Evolutionary conservation across 2,888 invertebrate genomes (phyloP), one percentile per base, ranked within the genome.

Genomic region (Cheilosia vernalis): DNA sequence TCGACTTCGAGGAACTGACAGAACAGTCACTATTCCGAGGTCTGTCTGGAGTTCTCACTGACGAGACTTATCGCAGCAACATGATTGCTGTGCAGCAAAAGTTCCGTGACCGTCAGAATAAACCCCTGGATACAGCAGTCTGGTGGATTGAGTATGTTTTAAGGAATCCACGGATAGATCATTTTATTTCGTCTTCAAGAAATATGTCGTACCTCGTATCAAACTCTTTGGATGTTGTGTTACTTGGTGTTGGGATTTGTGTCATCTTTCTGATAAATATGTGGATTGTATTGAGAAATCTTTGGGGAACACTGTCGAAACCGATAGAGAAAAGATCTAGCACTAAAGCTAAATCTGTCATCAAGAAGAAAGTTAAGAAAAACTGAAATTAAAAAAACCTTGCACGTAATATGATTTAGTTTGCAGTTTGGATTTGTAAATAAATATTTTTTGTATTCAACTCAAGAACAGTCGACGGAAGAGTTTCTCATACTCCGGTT

Each of bases 61-160:
- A 87, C 72, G 76, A 83, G 13, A 84, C 47, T 5, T 89, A 87
- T 37, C 51, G 58, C 3, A 37, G 87, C 72, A 87, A 90, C 72
- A 92, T 92, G 19, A 90, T 91, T 80, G 89, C 90, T 66, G 88
- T 92, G n/a, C 93, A 93, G 5, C 89, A 88, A 37, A 88, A 92
- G 40, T 93, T 93, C 89, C 89, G 89, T 60, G 93, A 94, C 88
- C 92, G 94, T 0, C 93, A 93, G 0, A 89, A 93, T 87, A 89
- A 92, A 1, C 93, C 95, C 0, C 90, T 94, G 21, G 93, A 93
- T 21, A 93, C 93, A 30, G 92, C 95, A 10, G 90, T 94, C 0
- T 93, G 93, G 90, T 95, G 94, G 95, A 92, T 94, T 21, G 94
- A 95, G 88, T 93, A 94, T 88, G 93, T 94, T 0, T 92, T 93